These are phyloP conservation scores for Podarcis raffonei DNA, from an alignment of 2,113 vertebrate genomes.

Conservation along the genomic window DNA sequence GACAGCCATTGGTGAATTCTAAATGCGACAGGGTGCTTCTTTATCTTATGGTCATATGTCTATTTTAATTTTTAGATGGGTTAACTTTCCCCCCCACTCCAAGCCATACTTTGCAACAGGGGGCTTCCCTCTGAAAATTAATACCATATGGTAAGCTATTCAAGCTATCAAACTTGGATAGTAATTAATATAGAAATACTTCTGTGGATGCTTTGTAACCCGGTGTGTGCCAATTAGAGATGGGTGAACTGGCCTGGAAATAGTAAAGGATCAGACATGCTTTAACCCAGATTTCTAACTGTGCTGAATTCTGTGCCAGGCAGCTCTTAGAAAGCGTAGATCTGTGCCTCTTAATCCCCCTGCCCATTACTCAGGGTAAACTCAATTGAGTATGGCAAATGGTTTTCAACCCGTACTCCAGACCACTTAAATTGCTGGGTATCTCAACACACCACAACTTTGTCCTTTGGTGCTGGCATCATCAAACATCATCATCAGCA, in stretches of 20 bases:
- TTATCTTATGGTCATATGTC: slow-evolving; percentile 24
- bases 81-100: slow-evolving; percentile 57
- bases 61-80: slow-evolving; percentile 56
- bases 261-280: slow-evolving; percentile 16
- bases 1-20: rapidly evolving
- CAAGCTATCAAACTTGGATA: slow-evolving; percentile 66
- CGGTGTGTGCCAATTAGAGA: slow-evolving; percentile 45
- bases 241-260: slow-evolving; percentile 63
- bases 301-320: background rate
- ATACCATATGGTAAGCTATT: slow-evolving; percentile 68
- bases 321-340: background rate
- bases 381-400: background rate
- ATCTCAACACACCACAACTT: too few relatives aligned
- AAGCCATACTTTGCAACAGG: slow-evolving; percentile 49
- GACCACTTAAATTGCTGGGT: too few relatives aligned
- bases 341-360: background rate
- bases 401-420: too few relatives aligned
- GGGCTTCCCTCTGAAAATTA: slow-evolving; percentile 56
- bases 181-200: slow-evolving; percentile 71
- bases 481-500: too few relatives aligned
- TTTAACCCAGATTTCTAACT: slow-evolving; percentile 29
- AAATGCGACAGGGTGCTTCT: slow-evolving; percentile 55
- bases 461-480: too few relatives aligned
- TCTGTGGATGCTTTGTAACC: slow-evolving; percentile 54
- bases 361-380: background rate